Evolutionary conservation across 2,888 invertebrate species (phyloP), one percentile per base, ranked within the genome.

Genomic region (Eurytoma adleriae): DNA sequence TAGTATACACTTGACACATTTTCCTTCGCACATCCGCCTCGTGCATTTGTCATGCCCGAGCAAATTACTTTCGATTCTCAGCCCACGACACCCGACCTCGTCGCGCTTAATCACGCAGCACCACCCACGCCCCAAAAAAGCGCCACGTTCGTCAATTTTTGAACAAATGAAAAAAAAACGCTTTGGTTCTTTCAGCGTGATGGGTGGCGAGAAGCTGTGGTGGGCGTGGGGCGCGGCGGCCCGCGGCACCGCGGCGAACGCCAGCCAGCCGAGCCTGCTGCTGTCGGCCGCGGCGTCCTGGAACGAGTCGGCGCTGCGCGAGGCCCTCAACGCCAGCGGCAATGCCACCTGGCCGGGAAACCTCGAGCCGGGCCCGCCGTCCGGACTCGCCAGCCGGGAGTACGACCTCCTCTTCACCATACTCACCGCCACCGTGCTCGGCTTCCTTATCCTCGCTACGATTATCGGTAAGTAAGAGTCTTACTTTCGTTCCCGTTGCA

Each of bases 131-230:
- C 40, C 40, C 4, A 40, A 40, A 40, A 40, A 40, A 3, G 40
- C 0, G 0, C 7, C 7, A 40, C 4, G 40, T 0, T 40, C 40
- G 7, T 40, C 40, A 40, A 40, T 40, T 40, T 40, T 40, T 0
- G 7, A 40, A 40, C 5, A 7, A 40, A 3, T 7, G 7, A 40
- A 40, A 40, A 40, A 40, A 4, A 7, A 40, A 4, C 40, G 40
- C 5, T 4, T 30, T 52, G 52, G 16, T n/a, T 20, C 20, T 67
- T 59, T 2, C 69, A 76, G 76, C 14, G 87, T 85, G 83, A 88
- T 88, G 88, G 86, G 85, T 83, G 83, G 84, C 82, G 86, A 87
- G 85, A 84, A 83, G 83, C 84, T 86, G 73, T 88, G 87, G 87
- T 87, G 87, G 88, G 79, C 83, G 76, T 85, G 84, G 84, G 85